Conservation (phyloP, 2,113 vertebrate genomes). For the Corvus cornix region DNA sequence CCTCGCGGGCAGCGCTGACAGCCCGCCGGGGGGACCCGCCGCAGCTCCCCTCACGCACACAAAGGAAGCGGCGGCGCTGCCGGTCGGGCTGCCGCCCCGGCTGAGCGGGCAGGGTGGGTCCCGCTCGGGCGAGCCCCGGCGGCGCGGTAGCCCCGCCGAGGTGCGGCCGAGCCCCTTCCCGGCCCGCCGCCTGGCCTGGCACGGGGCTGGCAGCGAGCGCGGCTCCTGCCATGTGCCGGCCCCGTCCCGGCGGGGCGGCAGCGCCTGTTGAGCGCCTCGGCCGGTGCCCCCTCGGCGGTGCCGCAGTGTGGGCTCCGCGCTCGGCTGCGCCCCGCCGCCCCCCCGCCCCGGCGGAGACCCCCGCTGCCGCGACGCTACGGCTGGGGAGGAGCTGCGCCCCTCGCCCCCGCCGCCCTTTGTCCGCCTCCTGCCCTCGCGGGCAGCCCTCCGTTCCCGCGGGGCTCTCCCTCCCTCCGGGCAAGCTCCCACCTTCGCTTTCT, state of each 20-base stretch:
- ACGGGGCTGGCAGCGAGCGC: background rate
- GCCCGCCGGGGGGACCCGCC: conserved; percentile 42
- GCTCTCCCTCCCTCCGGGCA: background rate
- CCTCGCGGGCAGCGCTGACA: conserved; percentile 50
- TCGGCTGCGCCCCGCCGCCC: background rate
- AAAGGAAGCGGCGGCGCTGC: conserved; percentile 62
- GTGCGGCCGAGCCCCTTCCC: no score
- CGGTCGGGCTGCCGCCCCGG: conserved; percentile 8
- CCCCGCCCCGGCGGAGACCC: background rate
- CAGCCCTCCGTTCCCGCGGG: background rate
- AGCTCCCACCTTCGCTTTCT: background rate
- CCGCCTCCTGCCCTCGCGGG: background rate
- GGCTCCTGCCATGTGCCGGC: background rate
- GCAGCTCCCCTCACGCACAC: conserved; percentile 64
- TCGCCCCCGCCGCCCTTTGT: background rate
- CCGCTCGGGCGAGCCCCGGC: background rate
- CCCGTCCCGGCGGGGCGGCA: background rate
- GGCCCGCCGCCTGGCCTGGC: background rate
- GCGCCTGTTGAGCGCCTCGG: background rate
- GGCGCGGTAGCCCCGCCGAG: background rate
- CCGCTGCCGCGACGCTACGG: background rate
- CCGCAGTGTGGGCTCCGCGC: background rate
- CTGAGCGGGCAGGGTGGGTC: conserved; percentile 43
- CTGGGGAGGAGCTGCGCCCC: background rate
- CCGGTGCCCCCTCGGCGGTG: background rate